Base-by-base conservation (phyloP, 2,113 vertebrate species). In the Centropristis striata region DNA sequence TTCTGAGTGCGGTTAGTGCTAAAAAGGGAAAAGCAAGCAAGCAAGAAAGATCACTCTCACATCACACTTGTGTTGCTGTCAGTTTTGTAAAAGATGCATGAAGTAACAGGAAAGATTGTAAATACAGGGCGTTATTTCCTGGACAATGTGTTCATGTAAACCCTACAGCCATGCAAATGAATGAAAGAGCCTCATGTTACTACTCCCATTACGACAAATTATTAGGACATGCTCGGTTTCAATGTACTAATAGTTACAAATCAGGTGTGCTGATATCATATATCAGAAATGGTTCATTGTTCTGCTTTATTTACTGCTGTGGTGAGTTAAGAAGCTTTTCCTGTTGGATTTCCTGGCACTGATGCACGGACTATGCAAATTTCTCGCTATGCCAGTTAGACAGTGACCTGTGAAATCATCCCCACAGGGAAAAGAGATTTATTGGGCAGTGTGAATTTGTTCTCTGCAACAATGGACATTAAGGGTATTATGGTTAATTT, bases 91-190 rank as follows among this genome's bases (percentile, higher is more conserved):
- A 46, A 64, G 32, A 46, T 28, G 51, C 21, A 58, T 60, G 4
- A 60, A 39, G 49, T 18, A 32, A 15, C 49, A 49, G 27, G 0
- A 18, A 49, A 64, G 65, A 9, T 37, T 55, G 64, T 84, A 72
- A 80, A 71, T 65, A 60, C 36, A 49, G 15, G 41, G 20, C 50
- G 65, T 55, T 65, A 85, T 87, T 90, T 91, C 85, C 81, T 65
- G 86, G 80, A 65, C 61, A 14, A 63, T 21, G 75, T 50, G 53
- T 81, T 75, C 58, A 37, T 86, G 25, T 74, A 59, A 86, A 81
- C 58, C 36, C 1, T 10, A 49, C 70, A 64, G 15, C 4, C 28
- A 83, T 87, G 89, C 86, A 90, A 92, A 88, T 83, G n/a, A 67
- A 58, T 41, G 21, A 72, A 44, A 69, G n/a, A 61, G 27, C 5